Conservation (phyloP, 2,797 vertebrate species). For the Thamnophis elegans region DNA sequence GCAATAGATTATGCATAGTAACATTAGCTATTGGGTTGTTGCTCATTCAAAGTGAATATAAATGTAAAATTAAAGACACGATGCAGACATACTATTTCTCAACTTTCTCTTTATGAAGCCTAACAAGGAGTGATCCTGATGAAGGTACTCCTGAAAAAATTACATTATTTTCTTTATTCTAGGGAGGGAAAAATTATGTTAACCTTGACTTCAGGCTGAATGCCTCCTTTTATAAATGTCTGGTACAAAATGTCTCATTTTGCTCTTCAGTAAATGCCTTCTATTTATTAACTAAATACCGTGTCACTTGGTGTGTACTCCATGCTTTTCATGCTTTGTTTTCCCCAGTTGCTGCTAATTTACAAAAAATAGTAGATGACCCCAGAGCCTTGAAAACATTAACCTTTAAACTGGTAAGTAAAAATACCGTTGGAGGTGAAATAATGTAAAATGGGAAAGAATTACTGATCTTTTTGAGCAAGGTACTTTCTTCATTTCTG, state of each 20-base stretch:
- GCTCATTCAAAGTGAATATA: background rate
- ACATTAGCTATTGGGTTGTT: background rate
- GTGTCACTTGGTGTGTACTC: constrained; percentile 42
- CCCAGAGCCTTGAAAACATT: constrained; percentile 93
- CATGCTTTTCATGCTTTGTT: constrained; percentile 54
- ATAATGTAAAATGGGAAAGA: constrained; percentile 1
- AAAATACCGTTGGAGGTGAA: constrained; percentile 22
- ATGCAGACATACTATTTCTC: background rate
- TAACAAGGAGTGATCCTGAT: background rate
- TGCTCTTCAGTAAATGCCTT: background rate
- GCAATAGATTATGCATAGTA: background rate
- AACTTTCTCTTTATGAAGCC: background rate
- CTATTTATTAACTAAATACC: constrained; percentile 28
- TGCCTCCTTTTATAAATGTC: background rate
- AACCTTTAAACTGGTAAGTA: constrained; percentile 98
- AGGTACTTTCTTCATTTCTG: constrained; percentile 17
- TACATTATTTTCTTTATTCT: background rate
- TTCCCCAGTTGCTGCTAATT: constrained; percentile 95
- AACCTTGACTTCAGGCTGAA: background rate
- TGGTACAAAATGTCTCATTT: background rate
- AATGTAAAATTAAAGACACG: background rate
- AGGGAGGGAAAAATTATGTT: background rate
- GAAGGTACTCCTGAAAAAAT: background rate
- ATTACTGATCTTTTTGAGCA: background rate
- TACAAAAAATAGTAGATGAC: constrained; percentile 98